A percentile compares a stretch with the other conserved stretches of the same genome.
These are phyloP conservation scores for Crenichthys baileyi DNA, from an alignment of 2,797 vertebrate genomes.

Conservation along the genomic window DNA sequence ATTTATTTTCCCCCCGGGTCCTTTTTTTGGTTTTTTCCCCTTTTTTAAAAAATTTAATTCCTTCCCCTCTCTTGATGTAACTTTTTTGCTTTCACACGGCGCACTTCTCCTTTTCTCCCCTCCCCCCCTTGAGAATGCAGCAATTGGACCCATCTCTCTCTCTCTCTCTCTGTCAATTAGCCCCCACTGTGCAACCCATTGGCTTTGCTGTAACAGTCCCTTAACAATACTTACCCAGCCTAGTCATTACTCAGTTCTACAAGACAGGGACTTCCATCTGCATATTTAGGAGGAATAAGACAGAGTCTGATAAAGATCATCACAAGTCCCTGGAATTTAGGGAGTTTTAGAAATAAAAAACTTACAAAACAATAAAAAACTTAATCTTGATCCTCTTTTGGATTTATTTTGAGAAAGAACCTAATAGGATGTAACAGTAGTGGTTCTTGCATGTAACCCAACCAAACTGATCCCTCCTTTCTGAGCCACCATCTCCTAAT, in stretches of 20 bases:
- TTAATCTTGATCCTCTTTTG: neutral
- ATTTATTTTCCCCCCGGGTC: too few relatives aligned
- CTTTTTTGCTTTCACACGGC: too few relatives aligned
- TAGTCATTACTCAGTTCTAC: slow-evolving; percentile 74
- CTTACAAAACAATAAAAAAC: neutral
- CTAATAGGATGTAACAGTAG: neutral
- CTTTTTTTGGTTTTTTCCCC: too few relatives aligned
- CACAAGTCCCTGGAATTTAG: slow-evolving; percentile 35
- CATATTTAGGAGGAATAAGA: slow-evolving; percentile 58
- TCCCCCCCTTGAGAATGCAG: slow-evolving; percentile 76
- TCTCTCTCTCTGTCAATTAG: slow-evolving; percentile 74
- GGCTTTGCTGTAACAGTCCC: slow-evolving; percentile 75
- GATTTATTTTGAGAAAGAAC: neutral
- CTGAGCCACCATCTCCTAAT: neutral
- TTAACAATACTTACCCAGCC: slow-evolving; percentile 74
- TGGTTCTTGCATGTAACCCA: neutral
- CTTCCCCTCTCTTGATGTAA: too few relatives aligned
- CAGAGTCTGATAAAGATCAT: slow-evolving; percentile 33
- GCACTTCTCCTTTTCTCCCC: too few relatives aligned
- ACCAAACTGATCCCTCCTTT: neutral
- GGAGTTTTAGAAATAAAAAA: neutral
- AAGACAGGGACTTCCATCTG: slow-evolving; percentile 56
- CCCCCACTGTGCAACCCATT: slow-evolving; percentile 81
- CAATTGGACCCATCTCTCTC: slow-evolving; percentile 71
- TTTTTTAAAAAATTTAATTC: too few relatives aligned